A percentile compares a stretch with the other conserved stretches of the same genome.
phyloP scores from a whole-genome alignment of 2,113 vertebrate genomes.

The Pelvicachromis taeniatus region DNA sequence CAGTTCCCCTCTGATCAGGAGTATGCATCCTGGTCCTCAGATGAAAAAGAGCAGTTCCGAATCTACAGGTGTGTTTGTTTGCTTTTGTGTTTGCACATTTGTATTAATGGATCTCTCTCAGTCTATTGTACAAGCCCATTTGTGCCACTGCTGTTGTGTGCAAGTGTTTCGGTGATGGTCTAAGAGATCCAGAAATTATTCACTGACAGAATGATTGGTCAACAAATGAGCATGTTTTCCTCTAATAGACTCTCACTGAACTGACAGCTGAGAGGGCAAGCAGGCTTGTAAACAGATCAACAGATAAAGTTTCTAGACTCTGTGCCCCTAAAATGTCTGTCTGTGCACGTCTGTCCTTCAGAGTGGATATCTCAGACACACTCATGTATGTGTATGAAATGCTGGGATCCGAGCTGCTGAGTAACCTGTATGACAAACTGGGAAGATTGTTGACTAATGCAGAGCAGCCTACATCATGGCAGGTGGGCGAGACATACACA shows the following conservation, averaged over 20 bases:
- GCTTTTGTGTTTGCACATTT: neutral
- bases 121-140: neutral
- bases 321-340: neutral
- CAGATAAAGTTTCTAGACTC: neutral
- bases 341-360: conserved; percentile 55
- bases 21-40: conserved; percentile 93
- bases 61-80: conserved; percentile 86
- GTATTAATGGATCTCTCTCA: neutral
- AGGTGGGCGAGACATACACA: conserved; percentile 76
- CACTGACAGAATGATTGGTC: conserved; percentile 41
- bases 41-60: conserved; percentile 98
- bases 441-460: conserved; percentile 91
- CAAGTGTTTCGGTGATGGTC: neutral
- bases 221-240: conserved; percentile 17
- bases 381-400: conserved; percentile 99
- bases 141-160: neutral
- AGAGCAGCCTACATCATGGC: conserved; percentile 92
- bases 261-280: conserved; percentile 13
- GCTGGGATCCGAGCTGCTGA: conserved; percentile 95
- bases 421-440: conserved; percentile 97
- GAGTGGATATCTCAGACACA: conserved; percentile 98
- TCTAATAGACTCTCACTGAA: conserved; percentile 21
- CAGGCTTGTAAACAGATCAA: neutral
- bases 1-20: conserved; percentile 95
- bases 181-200: conserved; percentile 12